Conservation (phyloP, 2,113 vertebrate genomes). For the Eurystomus gularis region DNA sequence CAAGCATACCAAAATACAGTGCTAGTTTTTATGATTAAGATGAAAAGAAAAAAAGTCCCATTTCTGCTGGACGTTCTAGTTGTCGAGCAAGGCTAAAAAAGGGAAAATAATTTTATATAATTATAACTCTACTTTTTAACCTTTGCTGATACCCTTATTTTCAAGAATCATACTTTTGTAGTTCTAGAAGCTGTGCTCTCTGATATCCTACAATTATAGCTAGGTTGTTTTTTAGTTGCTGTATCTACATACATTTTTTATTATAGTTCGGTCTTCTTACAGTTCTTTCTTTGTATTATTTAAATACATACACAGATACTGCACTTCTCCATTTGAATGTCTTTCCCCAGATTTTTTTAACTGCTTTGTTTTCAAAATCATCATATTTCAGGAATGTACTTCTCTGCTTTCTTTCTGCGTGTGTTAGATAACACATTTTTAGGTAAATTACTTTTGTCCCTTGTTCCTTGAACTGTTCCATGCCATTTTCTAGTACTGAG, state of each 20-base stretch:
- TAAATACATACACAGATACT: not conserved
- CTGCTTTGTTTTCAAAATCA: not conserved
- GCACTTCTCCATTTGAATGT: not conserved
- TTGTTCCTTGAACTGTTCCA: not conserved
- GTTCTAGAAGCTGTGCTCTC: not conserved
- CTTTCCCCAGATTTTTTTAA: not conserved
- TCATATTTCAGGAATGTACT: not conserved
- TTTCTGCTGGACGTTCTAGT: not conserved
- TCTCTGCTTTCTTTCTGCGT: not conserved
- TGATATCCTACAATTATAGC: not conserved
- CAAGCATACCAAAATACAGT: not conserved
- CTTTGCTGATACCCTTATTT: not conserved
- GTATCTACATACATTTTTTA: not conserved
- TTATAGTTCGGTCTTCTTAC: not conserved
- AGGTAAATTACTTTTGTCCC: not conserved
- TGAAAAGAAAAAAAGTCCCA: not conserved
- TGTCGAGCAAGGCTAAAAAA: not conserved
- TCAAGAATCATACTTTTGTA: not conserved
- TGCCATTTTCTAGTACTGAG: not conserved
- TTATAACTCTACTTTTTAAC: not conserved
- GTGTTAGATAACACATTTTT: not conserved
- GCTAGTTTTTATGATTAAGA: not conserved
- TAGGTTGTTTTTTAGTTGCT: not conserved
- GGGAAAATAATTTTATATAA: not conserved
- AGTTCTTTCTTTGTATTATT: not conserved